A percentile compares a stretch with the other conserved stretches of the same genome.
Evolutionary conservation across 2,113 vertebrate species (phyloP).

Genomic region (Nesogale talazaci): DNA sequence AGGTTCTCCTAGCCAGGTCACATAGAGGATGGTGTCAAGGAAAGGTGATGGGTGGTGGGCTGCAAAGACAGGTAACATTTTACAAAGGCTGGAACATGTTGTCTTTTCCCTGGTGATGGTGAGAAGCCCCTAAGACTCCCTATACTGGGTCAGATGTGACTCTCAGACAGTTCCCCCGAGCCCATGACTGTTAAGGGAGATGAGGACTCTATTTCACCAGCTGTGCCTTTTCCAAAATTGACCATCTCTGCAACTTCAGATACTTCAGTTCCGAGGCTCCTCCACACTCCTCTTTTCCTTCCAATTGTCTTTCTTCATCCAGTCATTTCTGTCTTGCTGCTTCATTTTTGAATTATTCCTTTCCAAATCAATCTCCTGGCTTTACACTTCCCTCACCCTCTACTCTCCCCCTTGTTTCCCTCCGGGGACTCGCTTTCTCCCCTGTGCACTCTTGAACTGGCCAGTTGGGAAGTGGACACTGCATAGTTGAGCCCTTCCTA

Average conservation of each 20-base stretch:
- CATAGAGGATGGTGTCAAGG: too few species aligned
- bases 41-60: too few species aligned
- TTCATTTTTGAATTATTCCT: not conserved
- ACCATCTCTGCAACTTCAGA: rapidly evolving
- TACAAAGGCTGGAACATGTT: not conserved
- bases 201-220: not conserved
- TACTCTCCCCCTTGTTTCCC: too few species aligned
- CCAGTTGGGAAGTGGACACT: not conserved
- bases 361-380: not conserved
- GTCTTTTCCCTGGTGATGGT: not conserved
- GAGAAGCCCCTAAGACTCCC: not conserved
- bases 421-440: not conserved
- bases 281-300: not conserved
- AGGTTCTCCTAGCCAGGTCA: too few species aligned
- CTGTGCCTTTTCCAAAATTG: not conserved
- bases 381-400: not conserved
- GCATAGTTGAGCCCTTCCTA: not conserved
- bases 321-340: not conserved
- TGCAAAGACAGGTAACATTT: not conserved
- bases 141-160: not conserved
- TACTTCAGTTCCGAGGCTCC: not conserved
- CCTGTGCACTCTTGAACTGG: not conserved
- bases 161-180: not conserved
- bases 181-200: not conserved
- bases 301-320: not conserved